Base-by-base conservation (phyloP, 2,797 vertebrate species). In the Gorsachius magnificus region DNA sequence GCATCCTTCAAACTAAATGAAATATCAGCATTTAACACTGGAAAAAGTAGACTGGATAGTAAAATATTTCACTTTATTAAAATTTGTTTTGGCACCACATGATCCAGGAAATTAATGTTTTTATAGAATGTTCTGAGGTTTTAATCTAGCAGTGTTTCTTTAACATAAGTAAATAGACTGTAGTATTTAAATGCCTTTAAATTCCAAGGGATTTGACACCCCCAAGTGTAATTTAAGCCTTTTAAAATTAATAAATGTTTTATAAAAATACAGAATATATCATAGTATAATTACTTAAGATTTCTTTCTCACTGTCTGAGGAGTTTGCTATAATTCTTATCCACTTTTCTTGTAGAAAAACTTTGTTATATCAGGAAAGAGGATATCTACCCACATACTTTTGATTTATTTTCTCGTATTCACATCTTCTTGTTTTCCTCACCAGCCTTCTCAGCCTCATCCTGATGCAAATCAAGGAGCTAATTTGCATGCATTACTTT, bases 191-290 rank as follows among this genome's bases (percentile, higher is more conserved):
- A 84, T 77, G 63, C 14, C 60, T 90, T 75, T 85, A 74, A 92
- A 91, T 96, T 79, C 83, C 93, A 84, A 89, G 89, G 83, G 91
- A 87, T 93, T 94, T 94, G 61, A 92, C 36, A 53, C 14, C 74
- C 86, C 53, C 71, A 93, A 91, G 76, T 88, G 69, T 74, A 96
- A 97, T 85, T 93, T 77, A 93, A 91, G 85, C 21, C 50, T 89
- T 94, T 96, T 80, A 50, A 93, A 96, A 94, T 65, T 41, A 93
- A 94, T 94, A 93, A 85, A 96, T 91, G 83, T 91, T 97, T 93
- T 84, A 90, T 82, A 91, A 94, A 74, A 94, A 80, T 60, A 74
- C 41, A 78, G 60, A 94, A 63, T 80, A 38, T 45, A 74, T 87
- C 43, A 68, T 1, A 4, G 17, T 33, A 45, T 89, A 94, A 87